Evolutionary conservation across 2,797 vertebrate genomes (phyloP).

Genomic region (Oreochromis grahami): DNA sequence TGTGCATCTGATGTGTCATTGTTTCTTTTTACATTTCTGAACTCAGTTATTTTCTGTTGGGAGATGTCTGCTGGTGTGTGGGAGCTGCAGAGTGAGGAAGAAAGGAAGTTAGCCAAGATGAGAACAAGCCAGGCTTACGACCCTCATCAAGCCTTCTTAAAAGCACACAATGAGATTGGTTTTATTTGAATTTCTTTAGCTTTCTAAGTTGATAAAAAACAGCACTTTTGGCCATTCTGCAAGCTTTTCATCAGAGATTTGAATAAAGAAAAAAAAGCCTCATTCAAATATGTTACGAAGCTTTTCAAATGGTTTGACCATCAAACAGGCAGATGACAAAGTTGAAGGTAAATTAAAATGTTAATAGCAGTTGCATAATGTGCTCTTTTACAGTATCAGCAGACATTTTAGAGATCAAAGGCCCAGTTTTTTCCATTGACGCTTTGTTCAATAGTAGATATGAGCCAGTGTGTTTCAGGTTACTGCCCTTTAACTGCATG

Average conservation of each 20-base stretch:
- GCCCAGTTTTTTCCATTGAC: background rate
- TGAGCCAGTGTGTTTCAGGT: background rate
- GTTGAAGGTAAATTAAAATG: background rate
- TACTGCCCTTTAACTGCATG: background rate
- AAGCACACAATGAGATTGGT: background rate
- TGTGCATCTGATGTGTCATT: background rate
- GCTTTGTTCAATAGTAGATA: background rate
- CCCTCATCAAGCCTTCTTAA: background rate
- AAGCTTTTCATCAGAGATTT: background rate
- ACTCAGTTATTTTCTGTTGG: background rate
- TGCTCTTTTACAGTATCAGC: background rate
- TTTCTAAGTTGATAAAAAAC: background rate
- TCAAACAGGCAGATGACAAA: background rate
- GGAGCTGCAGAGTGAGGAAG: background rate
- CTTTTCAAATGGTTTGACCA: background rate
- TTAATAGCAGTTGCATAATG: background rate
- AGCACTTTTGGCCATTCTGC: background rate
- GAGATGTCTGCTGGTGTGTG: constrained; percentile 25
- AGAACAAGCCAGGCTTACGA: constrained; percentile 11
- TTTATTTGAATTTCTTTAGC: background rate
- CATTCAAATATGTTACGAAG: background rate
- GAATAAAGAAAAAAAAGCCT: background rate
- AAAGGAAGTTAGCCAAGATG: background rate
- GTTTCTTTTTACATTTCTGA: constrained; percentile 3
- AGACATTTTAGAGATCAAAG: background rate